Conservation (phyloP, 2,113 vertebrate genomes). For the Gasterosteus aculeatus region DNA sequence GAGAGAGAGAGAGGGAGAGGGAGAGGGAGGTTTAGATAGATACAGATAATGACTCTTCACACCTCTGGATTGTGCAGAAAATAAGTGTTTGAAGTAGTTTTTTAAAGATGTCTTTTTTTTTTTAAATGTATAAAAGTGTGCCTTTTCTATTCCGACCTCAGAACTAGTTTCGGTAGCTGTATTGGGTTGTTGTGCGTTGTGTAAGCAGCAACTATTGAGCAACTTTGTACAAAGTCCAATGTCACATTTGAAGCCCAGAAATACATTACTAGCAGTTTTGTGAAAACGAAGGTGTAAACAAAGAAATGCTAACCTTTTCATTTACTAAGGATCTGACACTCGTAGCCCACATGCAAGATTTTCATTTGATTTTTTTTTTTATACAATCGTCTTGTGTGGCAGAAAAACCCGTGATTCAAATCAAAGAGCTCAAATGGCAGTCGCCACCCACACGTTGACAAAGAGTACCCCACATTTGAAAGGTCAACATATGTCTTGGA, state of each 20-base stretch:
- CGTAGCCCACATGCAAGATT: no score
- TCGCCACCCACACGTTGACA: background rate
- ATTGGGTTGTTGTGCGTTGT: conserved; percentile 16
- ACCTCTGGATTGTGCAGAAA: background rate
- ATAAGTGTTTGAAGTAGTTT: background rate
- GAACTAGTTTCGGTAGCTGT: conserved; percentile 1
- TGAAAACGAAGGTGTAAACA: background rate
- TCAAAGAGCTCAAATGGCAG: background rate
- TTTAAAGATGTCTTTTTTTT: background rate
- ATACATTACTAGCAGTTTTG: background rate
- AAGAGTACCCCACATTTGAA: background rate
- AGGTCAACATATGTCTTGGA: background rate
- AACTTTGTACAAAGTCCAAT: conserved; percentile 15
- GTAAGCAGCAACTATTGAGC: conserved; percentile 22
- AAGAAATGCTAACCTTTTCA: background rate
- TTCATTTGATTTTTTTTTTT: background rate
- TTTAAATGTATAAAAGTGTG: background rate
- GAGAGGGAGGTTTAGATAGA: no score
- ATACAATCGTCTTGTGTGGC: background rate
- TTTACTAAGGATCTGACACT: background rate
- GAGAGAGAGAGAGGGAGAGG: no score
- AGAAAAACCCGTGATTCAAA: background rate
- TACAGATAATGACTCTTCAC: no score
- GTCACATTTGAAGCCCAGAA: background rate
- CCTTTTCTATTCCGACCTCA: background rate